These are phyloP conservation scores for Caloenas nicobarica DNA, from an alignment of 2,113 vertebrate genomes.

Conservation along the genomic window DNA sequence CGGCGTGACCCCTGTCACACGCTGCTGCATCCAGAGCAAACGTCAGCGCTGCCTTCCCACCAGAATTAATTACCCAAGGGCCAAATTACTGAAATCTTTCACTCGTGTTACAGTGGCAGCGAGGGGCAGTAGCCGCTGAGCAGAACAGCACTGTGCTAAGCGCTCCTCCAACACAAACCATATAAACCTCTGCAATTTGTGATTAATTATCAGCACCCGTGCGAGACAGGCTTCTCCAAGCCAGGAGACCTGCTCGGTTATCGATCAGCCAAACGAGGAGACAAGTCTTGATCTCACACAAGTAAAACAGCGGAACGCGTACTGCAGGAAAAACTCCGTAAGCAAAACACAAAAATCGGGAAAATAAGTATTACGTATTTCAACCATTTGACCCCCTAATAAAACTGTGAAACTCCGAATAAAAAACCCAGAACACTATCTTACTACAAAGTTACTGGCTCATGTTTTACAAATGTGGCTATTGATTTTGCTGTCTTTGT, in stretches of 20 bases:
- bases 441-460: background rate
- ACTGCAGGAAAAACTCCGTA: background rate
- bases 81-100: background rate
- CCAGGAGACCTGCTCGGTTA: background rate
- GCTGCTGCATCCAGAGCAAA: background rate
- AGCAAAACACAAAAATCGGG: background rate
- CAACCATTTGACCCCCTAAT: background rate
- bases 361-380: background rate
- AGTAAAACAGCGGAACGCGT: background rate
- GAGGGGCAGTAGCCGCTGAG: background rate
- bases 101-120: fast-evolving
- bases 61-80: background rate
- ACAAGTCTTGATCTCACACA: background rate
- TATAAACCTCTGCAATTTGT: background rate
- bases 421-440: background rate
- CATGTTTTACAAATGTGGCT: background rate
- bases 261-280: fast-evolving
- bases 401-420: background rate
- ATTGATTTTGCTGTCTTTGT: background rate
- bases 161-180: background rate
- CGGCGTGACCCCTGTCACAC: background rate
- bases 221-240: background rate
- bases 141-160: background rate
- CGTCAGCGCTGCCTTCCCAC: fast-evolving
- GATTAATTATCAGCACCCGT: background rate